phyloP scores from a whole-genome alignment of 2,888 invertebrate species.

The Rotaria macrura region DNA sequence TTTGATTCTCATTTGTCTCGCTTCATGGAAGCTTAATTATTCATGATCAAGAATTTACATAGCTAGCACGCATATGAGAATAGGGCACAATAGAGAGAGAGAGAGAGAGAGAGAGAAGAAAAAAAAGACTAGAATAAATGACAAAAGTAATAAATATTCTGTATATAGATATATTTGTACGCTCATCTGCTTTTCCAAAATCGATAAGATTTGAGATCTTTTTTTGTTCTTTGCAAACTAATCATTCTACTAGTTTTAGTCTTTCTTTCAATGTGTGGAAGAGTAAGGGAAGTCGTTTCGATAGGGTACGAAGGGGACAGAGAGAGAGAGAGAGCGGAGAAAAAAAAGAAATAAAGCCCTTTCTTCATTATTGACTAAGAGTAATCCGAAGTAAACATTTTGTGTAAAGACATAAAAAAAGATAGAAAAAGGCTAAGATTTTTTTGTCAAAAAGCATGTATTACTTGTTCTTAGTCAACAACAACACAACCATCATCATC shows the following conservation, averaged over 20 bases:
- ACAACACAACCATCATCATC: background rate
- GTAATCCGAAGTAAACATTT: background rate
- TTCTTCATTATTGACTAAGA: background rate
- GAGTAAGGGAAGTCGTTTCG: no score
- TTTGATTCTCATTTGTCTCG: background rate
- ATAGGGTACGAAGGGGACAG: no score
- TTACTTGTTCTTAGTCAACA: background rate
- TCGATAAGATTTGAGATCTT: background rate
- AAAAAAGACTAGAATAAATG: background rate
- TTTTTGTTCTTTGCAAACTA: background rate
- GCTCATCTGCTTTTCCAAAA: background rate
- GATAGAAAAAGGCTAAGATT: background rate
- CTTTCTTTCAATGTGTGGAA: background rate
- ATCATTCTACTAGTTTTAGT: background rate
- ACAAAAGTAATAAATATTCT: background rate
- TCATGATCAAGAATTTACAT: constrained; percentile 15
- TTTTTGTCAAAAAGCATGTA: background rate
- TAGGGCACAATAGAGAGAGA: no score
- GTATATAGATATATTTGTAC: background rate
- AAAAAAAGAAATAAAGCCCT: background rate
- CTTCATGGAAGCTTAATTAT: background rate
- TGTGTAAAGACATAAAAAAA: background rate
- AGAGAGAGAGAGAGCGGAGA: no score
- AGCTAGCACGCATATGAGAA: background rate
- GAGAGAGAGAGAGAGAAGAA: no score